phyloP scores from a whole-genome alignment of 2,888 invertebrate genomes.

The Branchipolynoe longqiensis region DNA sequence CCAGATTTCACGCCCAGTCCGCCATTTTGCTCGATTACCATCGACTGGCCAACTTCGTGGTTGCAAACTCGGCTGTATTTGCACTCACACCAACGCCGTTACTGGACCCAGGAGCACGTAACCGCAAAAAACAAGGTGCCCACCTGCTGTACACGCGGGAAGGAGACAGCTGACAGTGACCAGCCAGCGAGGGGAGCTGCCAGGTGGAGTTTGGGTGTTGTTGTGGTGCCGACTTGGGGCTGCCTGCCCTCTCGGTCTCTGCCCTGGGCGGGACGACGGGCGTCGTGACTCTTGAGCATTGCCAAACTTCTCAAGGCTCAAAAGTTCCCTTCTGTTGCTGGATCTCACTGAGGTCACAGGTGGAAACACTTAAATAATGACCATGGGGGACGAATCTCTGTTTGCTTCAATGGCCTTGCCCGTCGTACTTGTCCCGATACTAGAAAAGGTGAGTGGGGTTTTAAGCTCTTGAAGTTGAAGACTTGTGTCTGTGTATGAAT shows the following conservation, averaged over 20 bases:
- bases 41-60: too few species aligned
- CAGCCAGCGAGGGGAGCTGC: not conserved
- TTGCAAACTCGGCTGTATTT: not conserved
- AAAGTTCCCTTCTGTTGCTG: not conserved
- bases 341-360: conserved; percentile 21
- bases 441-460: conserved; percentile 77
- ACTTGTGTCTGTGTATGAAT: too few species aligned
- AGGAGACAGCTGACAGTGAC: not conserved
- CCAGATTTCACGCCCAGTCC: conserved; percentile 6
- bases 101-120: not conserved
- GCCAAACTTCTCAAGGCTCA: not conserved
- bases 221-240: not conserved
- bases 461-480: too few species aligned
- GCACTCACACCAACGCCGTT: not conserved
- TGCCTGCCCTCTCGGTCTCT: not conserved
- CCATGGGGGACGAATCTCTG: conserved; percentile 79
- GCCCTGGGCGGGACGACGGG: not conserved
- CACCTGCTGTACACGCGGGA: not conserved
- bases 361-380: conserved; percentile 69
- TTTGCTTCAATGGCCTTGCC: conserved; percentile 80
- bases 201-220: not conserved
- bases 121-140: not conserved
- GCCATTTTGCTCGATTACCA: conserved; percentile 27
- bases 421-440: conserved; percentile 79
- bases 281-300: not conserved